Evolutionary conservation across 2,113 vertebrate genomes (phyloP).

Genomic region (Ceratotherium simum): DNA sequence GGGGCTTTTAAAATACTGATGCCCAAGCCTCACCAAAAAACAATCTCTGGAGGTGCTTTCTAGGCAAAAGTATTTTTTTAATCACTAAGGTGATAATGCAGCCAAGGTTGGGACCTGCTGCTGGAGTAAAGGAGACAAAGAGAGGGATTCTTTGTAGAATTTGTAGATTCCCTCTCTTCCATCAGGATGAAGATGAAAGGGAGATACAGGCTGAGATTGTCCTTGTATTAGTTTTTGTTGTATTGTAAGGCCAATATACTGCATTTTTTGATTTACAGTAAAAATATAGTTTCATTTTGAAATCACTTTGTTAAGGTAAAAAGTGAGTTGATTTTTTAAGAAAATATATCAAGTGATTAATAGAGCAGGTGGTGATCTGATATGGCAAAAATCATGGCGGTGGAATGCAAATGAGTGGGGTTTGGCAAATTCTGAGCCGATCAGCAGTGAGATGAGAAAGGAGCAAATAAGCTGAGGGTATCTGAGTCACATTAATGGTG

Average conservation of each 20-base stretch:
- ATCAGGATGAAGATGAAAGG: not conserved
- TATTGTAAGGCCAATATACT: not conserved
- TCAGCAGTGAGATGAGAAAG: not conserved
- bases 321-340: not conserved
- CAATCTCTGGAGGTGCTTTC: not conserved
- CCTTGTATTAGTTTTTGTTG: not conserved
- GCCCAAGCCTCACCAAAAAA: not conserved
- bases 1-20: not conserved
- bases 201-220: rapidly evolving
- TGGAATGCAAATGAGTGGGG: too few relatives aligned
- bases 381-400: not conserved
- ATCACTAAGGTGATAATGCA: not conserved
- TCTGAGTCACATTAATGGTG: not conserved
- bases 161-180: not conserved
- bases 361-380: not conserved
- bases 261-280: not conserved
- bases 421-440: not conserved
- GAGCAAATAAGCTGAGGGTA: rapidly evolving
- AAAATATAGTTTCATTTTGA: not conserved
- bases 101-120: not conserved
- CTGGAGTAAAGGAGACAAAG: not conserved
- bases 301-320: slow-evolving; percentile 14
- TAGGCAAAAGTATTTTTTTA: not conserved
- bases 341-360: not conserved
- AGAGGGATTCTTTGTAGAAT: not conserved